Base-by-base conservation (phyloP, 2,888 invertebrate species). In the Habrosyne pyritoides region DNA sequence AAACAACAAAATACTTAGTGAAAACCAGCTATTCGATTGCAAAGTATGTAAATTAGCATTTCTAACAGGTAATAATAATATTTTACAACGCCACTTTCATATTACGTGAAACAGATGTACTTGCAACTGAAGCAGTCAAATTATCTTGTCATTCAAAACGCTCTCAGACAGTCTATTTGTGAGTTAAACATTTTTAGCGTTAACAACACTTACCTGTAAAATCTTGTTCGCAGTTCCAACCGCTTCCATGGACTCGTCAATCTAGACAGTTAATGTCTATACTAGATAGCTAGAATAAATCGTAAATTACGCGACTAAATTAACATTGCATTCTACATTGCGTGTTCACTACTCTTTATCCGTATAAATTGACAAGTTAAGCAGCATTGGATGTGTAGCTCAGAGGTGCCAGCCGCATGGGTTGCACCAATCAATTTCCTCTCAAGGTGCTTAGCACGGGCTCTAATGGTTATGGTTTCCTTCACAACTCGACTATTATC, bases 381-480 rank as follows among this genome's bases (percentile, higher is more conserved):
- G 51, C 55, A 21, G 59, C 69, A 64, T 55, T 75, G 67, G 57
- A 71, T 55, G 56, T 8, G 26, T 46, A 53, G 60, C 54, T 57
- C 33, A 61, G 57, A 53, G 59, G 59, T 53, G 60, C 22, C 30
- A 53, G 50, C 47, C 52, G 42, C 49, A 50, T 53, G 52, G 58
- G 64, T 61, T 47, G 53, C 33, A 53, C 60, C 53, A 53, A 63
- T 67, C 61, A 65, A 66, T 69, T 67, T 61, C 65, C 60, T 42
- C 42, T 42, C 18, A 42, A 18, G 42, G 42, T 53, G 51, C 66
- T 64, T 58, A 64, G 70, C 68, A 66, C 67, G 67, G 54, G 60
- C 66, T 18, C 61, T 75, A 71, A 77, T 73, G 67, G 73, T 71
- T 75, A 73, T 71, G 46, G 71, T 73, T 76, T 76, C 74, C 74